Conservation (phyloP, 2,888 invertebrate species). For the Matsumyia berberina region DNA sequence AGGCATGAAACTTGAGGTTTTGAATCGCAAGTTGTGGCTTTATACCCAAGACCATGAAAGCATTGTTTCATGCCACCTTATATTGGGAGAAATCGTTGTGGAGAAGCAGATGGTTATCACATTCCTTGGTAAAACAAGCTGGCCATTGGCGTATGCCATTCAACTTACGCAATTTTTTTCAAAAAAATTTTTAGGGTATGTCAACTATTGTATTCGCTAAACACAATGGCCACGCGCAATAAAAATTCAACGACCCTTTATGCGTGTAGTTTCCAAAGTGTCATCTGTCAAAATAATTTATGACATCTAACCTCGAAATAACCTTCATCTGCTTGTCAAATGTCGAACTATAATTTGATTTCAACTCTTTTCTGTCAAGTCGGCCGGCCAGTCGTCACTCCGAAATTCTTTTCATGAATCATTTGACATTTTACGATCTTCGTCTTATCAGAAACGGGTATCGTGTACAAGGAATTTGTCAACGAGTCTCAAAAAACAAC, state of each 20-base stretch:
- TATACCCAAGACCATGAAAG: no score
- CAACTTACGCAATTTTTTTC: constrained; percentile 1
- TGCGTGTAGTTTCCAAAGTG: background rate
- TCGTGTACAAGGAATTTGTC: constrained; percentile 45
- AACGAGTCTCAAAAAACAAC: constrained; percentile 21
- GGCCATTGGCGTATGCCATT: background rate
- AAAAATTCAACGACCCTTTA: constrained; percentile 8
- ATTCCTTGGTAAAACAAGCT: background rate
- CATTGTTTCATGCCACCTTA: no score
- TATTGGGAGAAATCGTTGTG: no score
- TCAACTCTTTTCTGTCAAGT: background rate
- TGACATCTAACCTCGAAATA: background rate
- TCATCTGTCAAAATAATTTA: constrained; percentile 37
- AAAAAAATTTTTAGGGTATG: background rate
- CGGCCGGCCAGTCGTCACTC: no score
- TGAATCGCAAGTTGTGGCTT: no score
- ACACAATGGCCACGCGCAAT: constrained; percentile 7
- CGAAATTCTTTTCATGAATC: constrained; percentile 19
- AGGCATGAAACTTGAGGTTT: no score
- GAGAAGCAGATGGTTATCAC: background rate
- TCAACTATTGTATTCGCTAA: background rate
- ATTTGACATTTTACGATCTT: constrained; percentile 30
- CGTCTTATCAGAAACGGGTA: constrained; percentile 23
- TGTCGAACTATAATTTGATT: constrained; percentile 19
- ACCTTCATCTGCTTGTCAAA: background rate